Conservation (phyloP, 2,113 vertebrate genomes). For the Echinops telfairi region DNA sequence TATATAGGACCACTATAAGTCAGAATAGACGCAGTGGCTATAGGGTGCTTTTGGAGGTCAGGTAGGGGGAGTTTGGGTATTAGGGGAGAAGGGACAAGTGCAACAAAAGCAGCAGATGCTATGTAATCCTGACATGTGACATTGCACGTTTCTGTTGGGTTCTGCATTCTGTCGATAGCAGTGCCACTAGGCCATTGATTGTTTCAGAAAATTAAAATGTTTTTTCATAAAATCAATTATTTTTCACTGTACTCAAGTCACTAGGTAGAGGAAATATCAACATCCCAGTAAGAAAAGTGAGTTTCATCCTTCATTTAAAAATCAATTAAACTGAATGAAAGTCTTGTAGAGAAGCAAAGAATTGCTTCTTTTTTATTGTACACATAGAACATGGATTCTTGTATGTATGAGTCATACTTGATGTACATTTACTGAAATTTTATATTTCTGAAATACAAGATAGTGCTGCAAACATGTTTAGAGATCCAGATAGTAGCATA, state of each 20-base stretch:
- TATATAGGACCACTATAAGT: too few species aligned
- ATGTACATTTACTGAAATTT: slow-evolving; percentile 60
- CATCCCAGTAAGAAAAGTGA: slow-evolving; percentile 53
- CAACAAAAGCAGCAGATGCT: not conserved
- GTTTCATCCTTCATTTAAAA: slow-evolving; percentile 65
- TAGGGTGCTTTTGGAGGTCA: too few species aligned
- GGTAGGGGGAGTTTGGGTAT: not conserved
- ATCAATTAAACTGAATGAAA: not conserved
- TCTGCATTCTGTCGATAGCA: slow-evolving; percentile 16
- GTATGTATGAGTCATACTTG: slow-evolving; percentile 31
- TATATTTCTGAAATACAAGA: slow-evolving; percentile 13
- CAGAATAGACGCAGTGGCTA: too few species aligned
- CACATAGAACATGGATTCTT: not conserved
- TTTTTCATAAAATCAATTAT: slow-evolving; percentile 62
- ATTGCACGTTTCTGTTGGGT: slow-evolving; percentile 23
- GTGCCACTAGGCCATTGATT: slow-evolving; percentile 44
- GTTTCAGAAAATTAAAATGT: slow-evolving; percentile 64
- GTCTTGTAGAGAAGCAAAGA: not conserved
- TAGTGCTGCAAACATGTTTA: slow-evolving; percentile 8
- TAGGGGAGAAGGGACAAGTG: not conserved
- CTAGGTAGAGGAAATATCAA: slow-evolving; percentile 54
- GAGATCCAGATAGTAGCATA: slow-evolving; percentile 18
- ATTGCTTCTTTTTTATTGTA: slow-evolving; percentile 25
- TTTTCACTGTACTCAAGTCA: slow-evolving; percentile 19
- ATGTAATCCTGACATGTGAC: slow-evolving; percentile 16